Evolutionary conservation across 1,140 invertebrate genomes (phyloP), one percentile per base, ranked within the genome.

Genomic region (Gryllus bimaculatus): DNA sequence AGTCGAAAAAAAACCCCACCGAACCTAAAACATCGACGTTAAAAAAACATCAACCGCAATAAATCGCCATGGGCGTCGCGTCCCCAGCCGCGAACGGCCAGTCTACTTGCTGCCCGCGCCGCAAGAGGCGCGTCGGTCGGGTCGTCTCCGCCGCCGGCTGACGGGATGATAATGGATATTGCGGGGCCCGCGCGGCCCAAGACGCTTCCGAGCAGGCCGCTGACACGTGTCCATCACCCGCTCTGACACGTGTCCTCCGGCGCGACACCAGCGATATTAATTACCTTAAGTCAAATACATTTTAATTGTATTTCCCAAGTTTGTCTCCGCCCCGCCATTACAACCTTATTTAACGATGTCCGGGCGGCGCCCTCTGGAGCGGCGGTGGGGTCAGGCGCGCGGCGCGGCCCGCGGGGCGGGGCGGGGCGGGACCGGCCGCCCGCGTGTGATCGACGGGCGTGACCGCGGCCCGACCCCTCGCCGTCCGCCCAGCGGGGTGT

Each of bases 271-370:
- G 54, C 54, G 54, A 66, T 66, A 66, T 66, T 66, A 66, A 66
- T 66, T 66, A 66, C 54, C 54, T 66, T 66, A 66, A 66, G 54
- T 66, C 54, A 66, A 66, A n/a, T n/a, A n/a, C n/a, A n/a, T n/a
- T n/a, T n/a, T n/a, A n/a, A n/a, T n/a, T n/a, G n/a, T n/a, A n/a
- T n/a, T 66, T 66, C 7, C 54, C 54, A 66, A 66, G 54, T 66
- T 66, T 1, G 2, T 66, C 54, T n/a, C 54, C 54, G 54, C 54
- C 54, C n/a, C n/a, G n/a, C n/a, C 54, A 66, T 66, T 66, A 66
- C 54, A 66, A 13, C 54, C n/a, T 66, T 66, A 66, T 66, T 66
- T 66, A 66, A 7, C 54, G n/a, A 3, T 66, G 54, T 66, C 54
- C 10, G 10, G 54, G 54, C 1, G 10, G 54, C 54, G 10, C 10